Evolutionary conservation across 2,888 invertebrate genomes (phyloP).

Genomic region (Metellina segmentata): DNA sequence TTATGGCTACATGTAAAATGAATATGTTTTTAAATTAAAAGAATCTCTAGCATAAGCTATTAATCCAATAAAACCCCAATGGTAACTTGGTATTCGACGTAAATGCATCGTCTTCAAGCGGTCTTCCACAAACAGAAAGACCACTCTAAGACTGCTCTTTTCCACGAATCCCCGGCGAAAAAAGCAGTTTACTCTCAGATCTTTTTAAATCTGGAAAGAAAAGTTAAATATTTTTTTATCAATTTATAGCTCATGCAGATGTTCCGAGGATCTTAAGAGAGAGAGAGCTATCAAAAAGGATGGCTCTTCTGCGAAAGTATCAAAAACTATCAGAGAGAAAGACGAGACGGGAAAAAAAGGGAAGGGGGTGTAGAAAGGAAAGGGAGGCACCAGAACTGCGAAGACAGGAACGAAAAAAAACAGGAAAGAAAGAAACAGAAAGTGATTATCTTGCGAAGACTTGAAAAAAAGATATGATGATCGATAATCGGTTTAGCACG

Average conservation of each 20-base stretch:
- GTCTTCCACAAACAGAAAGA: too few species aligned
- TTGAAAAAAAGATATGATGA: slow-evolving; percentile 59
- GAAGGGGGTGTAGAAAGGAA: slow-evolving; percentile 1
- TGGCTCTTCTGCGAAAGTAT: background rate
- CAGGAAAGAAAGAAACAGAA: slow-evolving; percentile 24
- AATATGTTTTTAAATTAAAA: too few species aligned
- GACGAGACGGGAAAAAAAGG: slow-evolving; percentile 4
- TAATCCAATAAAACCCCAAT: too few species aligned
- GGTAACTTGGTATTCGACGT: background rate
- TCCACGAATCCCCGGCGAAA: background rate
- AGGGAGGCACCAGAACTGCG: background rate
- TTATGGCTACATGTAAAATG: too few species aligned
- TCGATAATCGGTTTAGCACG: slow-evolving; percentile 60
- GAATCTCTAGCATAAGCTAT: too few species aligned
- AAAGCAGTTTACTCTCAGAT: slow-evolving; percentile 34
- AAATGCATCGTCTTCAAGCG: background rate
- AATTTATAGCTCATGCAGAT: slow-evolving; percentile 56
- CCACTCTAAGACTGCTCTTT: background rate
- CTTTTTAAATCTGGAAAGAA: slow-evolving; percentile 3
- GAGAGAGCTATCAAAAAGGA: slow-evolving; percentile 36
- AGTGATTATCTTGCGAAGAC: slow-evolving; percentile 61
- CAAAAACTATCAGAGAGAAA: slow-evolving; percentile 10
- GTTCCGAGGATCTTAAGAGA: slow-evolving; percentile 29
- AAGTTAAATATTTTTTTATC: slow-evolving; percentile 57
- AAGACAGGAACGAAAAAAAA: background rate